phyloP scores from a whole-genome alignment of 1,140 invertebrate genomes.

The Steinernema feltiae region DNA sequence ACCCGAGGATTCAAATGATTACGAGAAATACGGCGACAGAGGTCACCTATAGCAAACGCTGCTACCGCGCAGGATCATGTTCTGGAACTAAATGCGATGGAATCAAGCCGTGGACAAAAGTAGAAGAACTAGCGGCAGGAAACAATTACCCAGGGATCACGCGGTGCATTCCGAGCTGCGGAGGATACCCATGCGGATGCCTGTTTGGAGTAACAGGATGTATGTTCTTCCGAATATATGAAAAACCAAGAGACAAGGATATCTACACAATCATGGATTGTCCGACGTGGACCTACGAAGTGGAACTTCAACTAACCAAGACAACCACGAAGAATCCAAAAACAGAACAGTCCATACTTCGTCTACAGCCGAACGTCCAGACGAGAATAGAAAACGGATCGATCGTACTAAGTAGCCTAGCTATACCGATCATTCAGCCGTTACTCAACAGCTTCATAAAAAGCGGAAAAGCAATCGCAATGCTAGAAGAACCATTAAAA shows the following conservation, averaged over 20 bases:
- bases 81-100: not conserved
- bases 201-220: not conserved
- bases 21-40: not conserved
- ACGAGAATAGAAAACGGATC: not conserved
- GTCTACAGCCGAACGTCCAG: not conserved
- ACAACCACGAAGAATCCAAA: not conserved
- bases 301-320: not conserved
- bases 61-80: not conserved
- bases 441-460: not conserved
- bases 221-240: not conserved
- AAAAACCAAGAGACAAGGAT: not conserved
- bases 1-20: not conserved
- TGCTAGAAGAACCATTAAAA: not conserved
- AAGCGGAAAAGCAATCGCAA: not conserved
- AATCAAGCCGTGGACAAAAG: not conserved
- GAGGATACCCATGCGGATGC: not conserved
- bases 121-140: not conserved
- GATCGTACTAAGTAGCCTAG: not conserved
- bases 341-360: not conserved
- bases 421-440: not conserved
- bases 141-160: not conserved
- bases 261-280: not conserved
- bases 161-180: not conserved
- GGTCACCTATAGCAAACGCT: not conserved
- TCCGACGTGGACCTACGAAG: not conserved